Base-by-base conservation (phyloP, 2,797 vertebrate genomes). In the Dermochelys coriacea region DNA sequence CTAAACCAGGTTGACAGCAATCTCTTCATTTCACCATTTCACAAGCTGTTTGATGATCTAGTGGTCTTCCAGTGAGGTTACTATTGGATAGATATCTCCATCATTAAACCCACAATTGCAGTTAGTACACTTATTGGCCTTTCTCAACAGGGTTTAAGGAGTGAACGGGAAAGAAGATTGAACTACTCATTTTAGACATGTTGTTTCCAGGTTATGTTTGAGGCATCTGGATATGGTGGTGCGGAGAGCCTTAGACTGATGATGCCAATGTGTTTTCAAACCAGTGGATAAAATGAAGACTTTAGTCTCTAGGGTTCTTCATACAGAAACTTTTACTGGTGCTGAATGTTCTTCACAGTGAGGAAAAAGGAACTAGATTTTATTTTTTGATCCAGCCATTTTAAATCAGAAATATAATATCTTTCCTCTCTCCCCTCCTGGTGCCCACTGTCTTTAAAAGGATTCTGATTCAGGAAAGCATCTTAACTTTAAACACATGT, bases 361-460 rank as follows among this genome's bases (percentile, higher is more conserved):
- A 27, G 68, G 59, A 75, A 93, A 51, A 49, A 88, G 29, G 82
- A 59, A 19, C 16, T 93, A 84, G 83, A 86, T 90, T 94, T 95
- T 82, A 51, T 88, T 90, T 75, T 74, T 47, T 27, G 21, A 75
- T 45, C 41, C 71, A 45, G 71, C 41, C 23, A 15, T 75, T 75
- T 75, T 29, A 47, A 75, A 75, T 47, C 6, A 75, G 71, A 75
- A 75, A 45, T 45, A 23, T 25, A 41, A 27, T 45, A 37, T 41
- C 23, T 45, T 41, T 23, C 37, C 87, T 93, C 45, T 31, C 45
- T 93, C 29, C 82, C 55, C 27, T 25, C 37, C 82, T 41, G 86
- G 91, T 93, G 93, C 93, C 88, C 50, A 29, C 87, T 21, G 9
- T 68, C 41, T 91, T 94, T 57, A 86, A 61, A 57, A 49, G 93